phyloP scores from a whole-genome alignment of 2,888 invertebrate species.

The Phyto melanocephala region DNA sequence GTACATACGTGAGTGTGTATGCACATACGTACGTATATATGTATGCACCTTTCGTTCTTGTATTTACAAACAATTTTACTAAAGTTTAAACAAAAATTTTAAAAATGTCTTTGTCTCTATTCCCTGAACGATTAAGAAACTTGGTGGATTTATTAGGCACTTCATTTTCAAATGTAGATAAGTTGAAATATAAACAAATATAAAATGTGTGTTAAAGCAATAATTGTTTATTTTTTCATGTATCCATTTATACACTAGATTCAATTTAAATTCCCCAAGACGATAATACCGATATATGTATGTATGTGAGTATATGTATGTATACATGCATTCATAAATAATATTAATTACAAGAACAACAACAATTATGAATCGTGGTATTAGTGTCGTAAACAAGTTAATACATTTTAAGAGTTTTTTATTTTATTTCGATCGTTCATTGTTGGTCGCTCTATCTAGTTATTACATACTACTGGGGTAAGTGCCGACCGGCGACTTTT shows the following conservation, averaged over 20 bases:
- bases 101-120: too few species aligned
- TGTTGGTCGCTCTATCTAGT: constrained; percentile 16
- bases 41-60: too few species aligned
- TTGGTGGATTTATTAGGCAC: background rate
- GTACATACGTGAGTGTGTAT: too few species aligned
- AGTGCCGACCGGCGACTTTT: constrained; percentile 48
- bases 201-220: background rate
- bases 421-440: background rate
- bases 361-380: background rate
- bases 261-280: background rate
- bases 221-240: background rate
- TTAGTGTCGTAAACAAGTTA: background rate
- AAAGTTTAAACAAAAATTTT: too few species aligned
- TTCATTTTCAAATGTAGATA: constrained; percentile 8
- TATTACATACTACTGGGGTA: constrained; percentile 35
- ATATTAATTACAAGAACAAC: background rate
- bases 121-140: background rate
- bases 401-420: constrained; percentile 9
- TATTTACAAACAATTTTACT: too few species aligned
- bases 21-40: too few species aligned
- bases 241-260: background rate
- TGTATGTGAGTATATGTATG: too few species aligned
- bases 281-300: background rate
- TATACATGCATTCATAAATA: too few species aligned
- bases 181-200: background rate